Percentiles rank a stretch among this genome's conserved stretches.
Conservation (phyloP, 2,113 vertebrate species). For the Neotragus moschatus region DNA sequence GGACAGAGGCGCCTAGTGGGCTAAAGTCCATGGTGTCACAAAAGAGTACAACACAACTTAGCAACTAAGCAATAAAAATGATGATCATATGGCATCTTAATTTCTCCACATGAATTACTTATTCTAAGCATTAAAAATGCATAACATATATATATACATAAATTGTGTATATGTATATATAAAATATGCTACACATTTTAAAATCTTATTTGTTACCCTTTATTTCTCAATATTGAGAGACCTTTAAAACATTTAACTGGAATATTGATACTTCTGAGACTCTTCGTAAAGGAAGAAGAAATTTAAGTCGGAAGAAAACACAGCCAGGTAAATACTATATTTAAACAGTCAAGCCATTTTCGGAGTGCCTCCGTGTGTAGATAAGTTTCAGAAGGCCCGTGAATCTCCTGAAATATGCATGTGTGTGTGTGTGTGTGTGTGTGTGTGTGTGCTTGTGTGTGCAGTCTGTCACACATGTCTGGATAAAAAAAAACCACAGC, state of each 20-base stretch:
- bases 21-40: background rate
- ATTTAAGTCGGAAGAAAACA: background rate
- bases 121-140: background rate
- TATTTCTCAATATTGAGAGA: background rate
- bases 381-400: background rate
- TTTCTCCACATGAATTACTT: background rate
- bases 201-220: background rate
- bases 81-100: background rate
- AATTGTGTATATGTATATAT: background rate
- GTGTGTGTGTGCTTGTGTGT: background rate
- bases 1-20: background rate
- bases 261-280: background rate
- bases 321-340: background rate
- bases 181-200: background rate
- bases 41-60: background rate
- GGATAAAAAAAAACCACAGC: background rate
- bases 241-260: background rate
- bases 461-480: background rate
- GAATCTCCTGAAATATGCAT: background rate
- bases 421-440: background rate
- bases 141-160: background rate
- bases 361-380: background rate
- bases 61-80: background rate
- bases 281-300: background rate
- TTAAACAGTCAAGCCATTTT: background rate